Percentiles rank a stretch among this genome's conserved stretches.
phyloP scores from a whole-genome alignment of 2,113 vertebrate species.

The Hippocampus barbouri region DNA sequence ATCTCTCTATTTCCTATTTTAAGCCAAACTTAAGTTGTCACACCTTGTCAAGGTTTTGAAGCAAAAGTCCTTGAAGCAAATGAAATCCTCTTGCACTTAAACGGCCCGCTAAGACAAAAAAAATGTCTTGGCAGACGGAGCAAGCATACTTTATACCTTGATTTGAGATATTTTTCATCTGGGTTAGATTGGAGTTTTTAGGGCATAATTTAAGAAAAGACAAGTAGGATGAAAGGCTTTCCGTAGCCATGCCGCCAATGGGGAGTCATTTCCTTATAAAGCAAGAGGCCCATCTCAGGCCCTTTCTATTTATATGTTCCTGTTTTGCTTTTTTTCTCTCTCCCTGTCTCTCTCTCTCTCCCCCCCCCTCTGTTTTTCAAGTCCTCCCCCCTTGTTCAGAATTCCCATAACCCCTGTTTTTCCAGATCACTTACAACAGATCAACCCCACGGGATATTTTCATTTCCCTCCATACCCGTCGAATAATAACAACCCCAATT shows the following conservation, averaged over 20 bases:
- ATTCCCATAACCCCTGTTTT: conserved; percentile 65
- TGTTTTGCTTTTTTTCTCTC: conserved; percentile 39
- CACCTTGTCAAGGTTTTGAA: not conserved
- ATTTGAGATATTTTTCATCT: conserved; percentile 2
- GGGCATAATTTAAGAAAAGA: not conserved
- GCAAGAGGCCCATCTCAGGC: conserved; percentile 54
- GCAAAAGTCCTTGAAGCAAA: not conserved
- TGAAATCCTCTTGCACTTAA: not conserved
- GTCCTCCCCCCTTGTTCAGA: conserved; percentile 42
- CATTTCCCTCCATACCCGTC: not conserved
- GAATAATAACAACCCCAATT: not conserved
- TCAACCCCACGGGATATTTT: conserved; percentile 40
- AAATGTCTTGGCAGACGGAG: not conserved
- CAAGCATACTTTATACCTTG: not conserved
- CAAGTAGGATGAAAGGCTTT: not conserved
- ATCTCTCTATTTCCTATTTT: no score
- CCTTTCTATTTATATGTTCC: conserved; percentile 73
- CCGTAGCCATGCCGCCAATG: not conserved
- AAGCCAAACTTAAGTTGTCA: not conserved
- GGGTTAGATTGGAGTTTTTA: not conserved
- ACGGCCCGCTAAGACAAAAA: not conserved
- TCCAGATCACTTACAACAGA: conserved; percentile 54
- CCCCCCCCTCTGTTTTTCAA: not conserved
- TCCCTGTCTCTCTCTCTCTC: not conserved
- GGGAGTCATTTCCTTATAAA: conserved; percentile 71